Evolutionary conservation across 1,140 invertebrate genomes (phyloP), one percentile per base, ranked within the genome.

Genomic region (Bombus cullumanus): DNA sequence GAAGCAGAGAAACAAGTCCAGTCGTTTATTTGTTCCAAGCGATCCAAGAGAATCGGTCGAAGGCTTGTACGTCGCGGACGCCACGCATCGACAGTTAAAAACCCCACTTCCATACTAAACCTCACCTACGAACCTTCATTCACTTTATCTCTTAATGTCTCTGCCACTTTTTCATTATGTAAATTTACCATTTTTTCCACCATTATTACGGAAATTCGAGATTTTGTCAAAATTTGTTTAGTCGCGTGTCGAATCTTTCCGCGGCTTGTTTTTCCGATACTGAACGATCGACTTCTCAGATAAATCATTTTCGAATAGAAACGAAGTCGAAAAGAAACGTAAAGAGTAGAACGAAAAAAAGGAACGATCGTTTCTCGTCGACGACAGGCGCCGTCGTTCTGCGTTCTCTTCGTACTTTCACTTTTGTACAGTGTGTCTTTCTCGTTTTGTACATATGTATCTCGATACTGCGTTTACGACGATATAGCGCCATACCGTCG

Each of bases 91-190:
- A 90, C 77, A 68, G 59, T 62, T 57, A 43, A 25, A 25, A 13
- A 43, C 68, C 79, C 84, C 59, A 85, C 79, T 43, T 85, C 84
- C 84, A 81, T 85, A 79, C 81, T 37, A 13, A 86, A 72, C 85
- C 88, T 74, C 53, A 53, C 85, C 88, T 73, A 83, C 88, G 78
- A 57, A 89, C 88, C 88, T 81, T 89, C 88, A 89, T 89, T 89
- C 88, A 89, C 88, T 89, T 79, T 89, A 62, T 89, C 85, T 89
- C 28, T 68, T 83, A 86, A 89, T 86, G 72, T 89, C 81, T 89
- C 73, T 89, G 72, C 86, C 88, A 89, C 87, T 88, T 88, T 81
- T 77, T 83, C 88, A 81, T 86, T 59, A 83, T 68, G 80, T 68
- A 68, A 86, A 62, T 66, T 64, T 64, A 69, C 77, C 88, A 86